Base-by-base conservation (phyloP, 2,797 vertebrate genomes). In the Chromis chromis region DNA sequence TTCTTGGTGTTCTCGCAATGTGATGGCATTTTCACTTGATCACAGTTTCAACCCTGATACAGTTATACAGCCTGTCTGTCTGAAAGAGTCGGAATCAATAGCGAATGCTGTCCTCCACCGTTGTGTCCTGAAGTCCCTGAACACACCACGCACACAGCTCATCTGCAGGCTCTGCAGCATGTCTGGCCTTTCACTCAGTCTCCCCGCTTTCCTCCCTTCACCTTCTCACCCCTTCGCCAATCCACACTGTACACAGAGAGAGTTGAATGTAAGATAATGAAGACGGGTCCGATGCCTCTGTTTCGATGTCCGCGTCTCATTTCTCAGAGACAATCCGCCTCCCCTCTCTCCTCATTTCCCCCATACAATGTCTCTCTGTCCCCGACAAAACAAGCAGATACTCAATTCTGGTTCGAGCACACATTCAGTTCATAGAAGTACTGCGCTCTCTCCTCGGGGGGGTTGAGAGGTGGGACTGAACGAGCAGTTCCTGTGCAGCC, bases 21-120 rank as follows among this genome's bases (percentile, higher is more conserved):
- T 65, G 77, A 62, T 53, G 53, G 36, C 36, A 25, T 58, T 66
- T 70, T 70, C 59, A 71, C 63, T 68, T 80, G 57, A 81, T 61
- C 53, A 24, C 27, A 16, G 57, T 62, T 50, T 69, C 67, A 66
- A 50, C 70, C 62, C 72, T 85, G 63, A 12, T 22, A 44, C 70
- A 50, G 21, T 55, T 80, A 56, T n/a, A n/a, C n/a, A 78, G 70
- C 86, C 21, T 44, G 65, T 76, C 78, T 44, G 83, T 84, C 33
- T 36, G 33, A 12, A 36, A 12, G 33, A 85, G 88, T 90, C 89
- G 46, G 76, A 89, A 92, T 91, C 87, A 79, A 91, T 86, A 83
- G 69, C 33, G 28, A 80, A 61, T 76, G 31, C 78, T 39, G 83
- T 71, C 64, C 69, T 75, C 62, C 39, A 24, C 52, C 79, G 78